Percentiles rank a stretch among this genome's conserved stretches.
Evolutionary conservation across 2,888 invertebrate genomes (phyloP).

Genomic region (Drosophila crucigera): DNA sequence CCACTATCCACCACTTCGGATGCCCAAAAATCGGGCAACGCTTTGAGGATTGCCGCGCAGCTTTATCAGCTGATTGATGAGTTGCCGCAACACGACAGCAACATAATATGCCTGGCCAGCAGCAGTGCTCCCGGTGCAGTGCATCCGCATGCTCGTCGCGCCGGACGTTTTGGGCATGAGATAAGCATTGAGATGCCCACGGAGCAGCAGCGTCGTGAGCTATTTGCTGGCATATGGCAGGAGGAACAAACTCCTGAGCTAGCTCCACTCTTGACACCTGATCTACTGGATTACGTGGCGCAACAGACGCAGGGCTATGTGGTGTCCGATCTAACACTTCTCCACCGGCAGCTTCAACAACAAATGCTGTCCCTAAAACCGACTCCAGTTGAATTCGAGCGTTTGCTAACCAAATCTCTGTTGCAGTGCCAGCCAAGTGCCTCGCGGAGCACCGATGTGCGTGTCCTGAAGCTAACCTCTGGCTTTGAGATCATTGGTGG

Average conservation of each 20-base stretch:
- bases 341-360: constrained; percentile 85
- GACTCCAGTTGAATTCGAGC: constrained; percentile 20
- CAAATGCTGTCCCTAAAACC: constrained; percentile 39
- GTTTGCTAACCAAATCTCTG: constrained; percentile 31
- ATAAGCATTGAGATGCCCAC: constrained; percentile 86
- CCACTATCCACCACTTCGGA: constrained; percentile 78
- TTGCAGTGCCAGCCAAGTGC: constrained; percentile 80
- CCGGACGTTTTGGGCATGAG: constrained; percentile 87
- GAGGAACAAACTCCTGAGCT: constrained; percentile 26
- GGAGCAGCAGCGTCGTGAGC: constrained; percentile 84
- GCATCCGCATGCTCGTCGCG: constrained; percentile 86
- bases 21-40: constrained; percentile 78
- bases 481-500: constrained; percentile 87
- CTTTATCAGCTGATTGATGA: constrained; percentile 86
- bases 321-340: constrained; percentile 86
- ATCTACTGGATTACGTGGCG: constrained; percentile 81
- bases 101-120: constrained; percentile 87
- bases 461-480: constrained; percentile 83
- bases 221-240: constrained; percentile 82
- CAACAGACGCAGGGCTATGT: constrained; percentile 87
- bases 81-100: constrained; percentile 67
- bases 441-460: constrained; percentile 85
- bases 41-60: constrained; percentile 85
- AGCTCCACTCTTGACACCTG: constrained; percentile 22
- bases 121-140: constrained; percentile 86